phyloP scores from a whole-genome alignment of 2,888 invertebrate genomes.

The Meandrusa payeni region DNA sequence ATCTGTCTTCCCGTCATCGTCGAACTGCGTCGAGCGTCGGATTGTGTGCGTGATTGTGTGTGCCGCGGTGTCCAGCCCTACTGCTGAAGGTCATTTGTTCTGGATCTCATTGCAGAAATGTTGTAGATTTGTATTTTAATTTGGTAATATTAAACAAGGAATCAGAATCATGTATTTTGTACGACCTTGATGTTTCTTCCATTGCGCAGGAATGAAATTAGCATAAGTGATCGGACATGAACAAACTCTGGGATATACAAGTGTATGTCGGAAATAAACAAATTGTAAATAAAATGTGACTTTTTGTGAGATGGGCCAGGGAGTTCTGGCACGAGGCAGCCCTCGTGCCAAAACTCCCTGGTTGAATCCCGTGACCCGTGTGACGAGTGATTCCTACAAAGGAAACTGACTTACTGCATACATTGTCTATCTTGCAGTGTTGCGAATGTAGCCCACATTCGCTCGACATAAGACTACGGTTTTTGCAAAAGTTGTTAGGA shows the following conservation, averaged over 20 bases:
- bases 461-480: too few relatives aligned
- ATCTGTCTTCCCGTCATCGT: constrained; percentile 36
- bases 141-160: constrained; percentile 58
- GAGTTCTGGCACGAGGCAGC: too few relatives aligned
- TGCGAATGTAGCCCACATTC: too few relatives aligned
- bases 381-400: too few relatives aligned
- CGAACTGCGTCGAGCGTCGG: constrained; percentile 29
- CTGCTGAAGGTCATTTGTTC: constrained; percentile 46
- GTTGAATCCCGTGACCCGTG: too few relatives aligned
- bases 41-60: constrained; percentile 30
- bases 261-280: constrained; percentile 74
- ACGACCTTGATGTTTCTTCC: constrained; percentile 72
- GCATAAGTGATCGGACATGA: constrained; percentile 75
- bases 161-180: constrained; percentile 78
- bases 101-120: constrained; percentile 74
- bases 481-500: too few relatives aligned
- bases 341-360: too few relatives aligned
- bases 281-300: constrained; percentile 77
- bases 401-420: too few relatives aligned
- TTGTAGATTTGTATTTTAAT: constrained; percentile 70
- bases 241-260: constrained; percentile 74
- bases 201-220: constrained; percentile 70
- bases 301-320: constrained; percentile 57
- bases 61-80: constrained; percentile 38
- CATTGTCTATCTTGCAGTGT: too few relatives aligned